Evolutionary conservation across 1,140 invertebrate genomes (phyloP).

Genomic region (Orchesella cincta): DNA sequence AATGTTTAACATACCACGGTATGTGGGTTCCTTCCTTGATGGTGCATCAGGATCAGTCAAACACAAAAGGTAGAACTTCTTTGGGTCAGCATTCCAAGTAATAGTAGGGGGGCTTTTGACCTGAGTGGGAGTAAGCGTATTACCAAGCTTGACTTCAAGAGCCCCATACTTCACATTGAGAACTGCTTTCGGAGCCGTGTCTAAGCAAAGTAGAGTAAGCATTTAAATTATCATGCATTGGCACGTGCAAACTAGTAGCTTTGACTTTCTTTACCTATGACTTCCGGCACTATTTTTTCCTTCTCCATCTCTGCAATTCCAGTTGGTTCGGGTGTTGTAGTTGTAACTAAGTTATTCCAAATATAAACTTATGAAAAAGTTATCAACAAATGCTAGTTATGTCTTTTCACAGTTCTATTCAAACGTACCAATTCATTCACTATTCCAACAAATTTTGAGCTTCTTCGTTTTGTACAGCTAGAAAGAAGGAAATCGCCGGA

Average conservation of each 20-base stretch:
- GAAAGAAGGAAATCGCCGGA: no score
- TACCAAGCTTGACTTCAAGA: slow-evolving; percentile 51
- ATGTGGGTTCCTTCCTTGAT: slow-evolving; percentile 72
- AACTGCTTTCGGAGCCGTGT: slow-evolving; percentile 23
- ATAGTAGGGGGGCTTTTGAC: slow-evolving; percentile 55
- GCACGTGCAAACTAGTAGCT: no score
- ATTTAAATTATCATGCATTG: no score
- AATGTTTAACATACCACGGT: slow-evolving; percentile 60
- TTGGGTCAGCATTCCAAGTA: slow-evolving; percentile 24
- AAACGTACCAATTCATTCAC: no score
- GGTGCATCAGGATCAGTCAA: slow-evolving; percentile 86
- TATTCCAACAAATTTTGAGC: no score
- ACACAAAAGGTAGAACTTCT: slow-evolving; percentile 12
- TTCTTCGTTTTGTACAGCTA: no score
- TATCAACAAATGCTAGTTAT: no score
- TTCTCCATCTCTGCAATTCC: slow-evolving; percentile 27
- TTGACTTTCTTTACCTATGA: no score
- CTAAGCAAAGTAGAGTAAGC: no score
- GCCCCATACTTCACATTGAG: slow-evolving; percentile 48
- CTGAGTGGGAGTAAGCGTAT: slow-evolving; percentile 55
- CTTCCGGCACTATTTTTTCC: slow-evolving; percentile 31
- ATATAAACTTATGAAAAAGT: no score
- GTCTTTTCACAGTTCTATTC: no score
- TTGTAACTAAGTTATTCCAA: no score
- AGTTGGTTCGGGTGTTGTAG: background rate